Evolutionary conservation across 37 sponge, comb jelly and placozoan species (phyloP).

Genomic region (Aphrocallistes beatrix): DNA sequence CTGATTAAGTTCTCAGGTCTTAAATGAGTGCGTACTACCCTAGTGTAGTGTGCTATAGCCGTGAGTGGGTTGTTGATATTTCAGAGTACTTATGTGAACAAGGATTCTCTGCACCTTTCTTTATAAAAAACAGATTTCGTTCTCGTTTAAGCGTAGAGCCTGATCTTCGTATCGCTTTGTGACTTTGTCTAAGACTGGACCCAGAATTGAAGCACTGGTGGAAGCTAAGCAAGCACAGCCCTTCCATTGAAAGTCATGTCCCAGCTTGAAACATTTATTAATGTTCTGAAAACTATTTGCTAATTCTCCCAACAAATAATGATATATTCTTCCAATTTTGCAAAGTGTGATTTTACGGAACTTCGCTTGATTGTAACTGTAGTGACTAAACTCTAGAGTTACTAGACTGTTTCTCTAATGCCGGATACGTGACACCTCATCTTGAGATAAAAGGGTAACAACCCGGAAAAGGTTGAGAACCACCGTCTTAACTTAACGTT

Average conservation of each 20-base stretch:
- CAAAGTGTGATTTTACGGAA: neutral
- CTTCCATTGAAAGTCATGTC: neutral
- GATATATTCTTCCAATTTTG: neutral
- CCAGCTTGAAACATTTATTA: no score
- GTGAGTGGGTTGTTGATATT: slow-evolving; percentile 10
- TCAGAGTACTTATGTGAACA: slow-evolving; percentile 3
- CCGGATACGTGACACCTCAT: neutral
- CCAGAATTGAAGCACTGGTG: neutral
- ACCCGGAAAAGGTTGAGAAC: neutral
- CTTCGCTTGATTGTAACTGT: no score
- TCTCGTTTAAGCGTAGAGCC: neutral
- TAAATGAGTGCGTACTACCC: neutral
- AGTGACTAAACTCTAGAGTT: no score
- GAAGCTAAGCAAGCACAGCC: slow-evolving; percentile 12
- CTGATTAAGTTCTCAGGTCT: slow-evolving; percentile 17
- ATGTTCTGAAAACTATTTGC: no score
- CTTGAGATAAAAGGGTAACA: neutral
- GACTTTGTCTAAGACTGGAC: neutral
- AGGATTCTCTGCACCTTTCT: slow-evolving; percentile 3
- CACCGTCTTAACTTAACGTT: no score
- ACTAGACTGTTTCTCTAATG: neutral
- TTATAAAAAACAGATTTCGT: slow-evolving; percentile 10
- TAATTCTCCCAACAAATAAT: neutral
- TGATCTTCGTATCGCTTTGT: slow-evolving; percentile 5
- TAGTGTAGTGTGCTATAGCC: neutral